A percentile compares a stretch with the other conserved stretches of the same genome.
Conservation (phyloP, 2,888 invertebrate species). For the Lampropteryx suffumata region DNA sequence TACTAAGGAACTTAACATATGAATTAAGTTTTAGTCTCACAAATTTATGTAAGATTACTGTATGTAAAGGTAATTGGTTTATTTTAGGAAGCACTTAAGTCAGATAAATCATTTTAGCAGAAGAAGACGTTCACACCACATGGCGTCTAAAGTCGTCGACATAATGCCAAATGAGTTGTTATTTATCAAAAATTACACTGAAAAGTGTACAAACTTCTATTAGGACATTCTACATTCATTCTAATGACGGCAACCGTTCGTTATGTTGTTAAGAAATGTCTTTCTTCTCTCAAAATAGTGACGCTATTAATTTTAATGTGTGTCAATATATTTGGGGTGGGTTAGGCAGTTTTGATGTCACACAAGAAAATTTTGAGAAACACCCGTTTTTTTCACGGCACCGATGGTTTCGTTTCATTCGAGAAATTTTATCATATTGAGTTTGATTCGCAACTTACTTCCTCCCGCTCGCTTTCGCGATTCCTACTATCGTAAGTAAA, state of each 20-base stretch:
- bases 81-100: slow-evolving; percentile 18
- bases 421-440: no score
- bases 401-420: no score
- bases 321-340: slow-evolving; percentile 21
- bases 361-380: not conserved
- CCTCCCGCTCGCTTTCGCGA: no score
- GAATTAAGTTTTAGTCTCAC: not conserved
- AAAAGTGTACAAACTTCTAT: slow-evolving; percentile 33
- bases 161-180: slow-evolving; percentile 36
- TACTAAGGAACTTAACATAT: no score
- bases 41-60: not conserved
- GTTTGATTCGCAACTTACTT: no score
- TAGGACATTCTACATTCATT: slow-evolving; percentile 45
- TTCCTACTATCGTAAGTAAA: no score
- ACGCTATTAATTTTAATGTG: slow-evolving; percentile 18
- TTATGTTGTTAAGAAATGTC: slow-evolving; percentile 40
- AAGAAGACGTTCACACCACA: slow-evolving; percentile 8
- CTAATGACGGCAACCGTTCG: slow-evolving; percentile 49
- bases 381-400: no score
- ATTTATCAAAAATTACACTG: slow-evolving; percentile 39
- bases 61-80: slow-evolving; percentile 5
- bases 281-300: slow-evolving; percentile 26
- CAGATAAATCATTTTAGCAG: slow-evolving; percentile 17
- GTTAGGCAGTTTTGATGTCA: not conserved
- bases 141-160: slow-evolving; percentile 10